phyloP scores from a whole-genome alignment of 1,140 invertebrate genomes.

The Apolygus lucorum region DNA sequence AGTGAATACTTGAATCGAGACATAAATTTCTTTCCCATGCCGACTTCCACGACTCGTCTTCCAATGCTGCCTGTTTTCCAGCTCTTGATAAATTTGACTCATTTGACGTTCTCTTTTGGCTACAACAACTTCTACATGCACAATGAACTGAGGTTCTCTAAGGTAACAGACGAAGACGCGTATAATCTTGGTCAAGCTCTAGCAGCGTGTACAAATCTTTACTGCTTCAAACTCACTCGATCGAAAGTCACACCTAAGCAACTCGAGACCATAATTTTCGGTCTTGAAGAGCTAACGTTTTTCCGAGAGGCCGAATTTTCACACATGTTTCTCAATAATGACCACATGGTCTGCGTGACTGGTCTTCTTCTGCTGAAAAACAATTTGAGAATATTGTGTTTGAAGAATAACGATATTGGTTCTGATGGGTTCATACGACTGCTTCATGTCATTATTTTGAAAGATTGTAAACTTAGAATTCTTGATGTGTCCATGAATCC shows the following conservation, averaged over 20 bases:
- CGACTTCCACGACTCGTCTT: neutral
- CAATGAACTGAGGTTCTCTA: neutral
- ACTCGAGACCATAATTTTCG: neutral
- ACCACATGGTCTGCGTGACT: slow-evolving; percentile 34
- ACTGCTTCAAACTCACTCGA: neutral
- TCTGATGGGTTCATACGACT: slow-evolving; percentile 32
- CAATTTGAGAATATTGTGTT: slow-evolving; percentile 34
- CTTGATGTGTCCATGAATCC: slow-evolving; percentile 39
- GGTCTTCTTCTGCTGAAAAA: slow-evolving; percentile 34
- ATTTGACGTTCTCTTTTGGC: neutral
- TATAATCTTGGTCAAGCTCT: neutral
- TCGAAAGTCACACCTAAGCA: neutral
- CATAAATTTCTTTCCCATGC: neutral
- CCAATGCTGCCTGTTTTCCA: neutral
- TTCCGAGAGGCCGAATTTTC: slow-evolving; percentile 1
- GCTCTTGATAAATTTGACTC: neutral
- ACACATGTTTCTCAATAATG: neutral
- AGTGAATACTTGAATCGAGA: slow-evolving; percentile 10
- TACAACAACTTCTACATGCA: slow-evolving; percentile 2
- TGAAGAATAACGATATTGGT: slow-evolving; percentile 38
- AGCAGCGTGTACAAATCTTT: neutral
- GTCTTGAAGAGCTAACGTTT: neutral
- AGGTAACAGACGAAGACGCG: neutral
- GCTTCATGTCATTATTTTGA: slow-evolving; percentile 33
- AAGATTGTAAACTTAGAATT: slow-evolving; percentile 31